Percentiles rank a stretch among this genome's conserved stretches.
These are phyloP conservation scores for Ambastaia sidthimunki DNA, from an alignment of 2,797 vertebrate genomes.

Conservation along the genomic window DNA sequence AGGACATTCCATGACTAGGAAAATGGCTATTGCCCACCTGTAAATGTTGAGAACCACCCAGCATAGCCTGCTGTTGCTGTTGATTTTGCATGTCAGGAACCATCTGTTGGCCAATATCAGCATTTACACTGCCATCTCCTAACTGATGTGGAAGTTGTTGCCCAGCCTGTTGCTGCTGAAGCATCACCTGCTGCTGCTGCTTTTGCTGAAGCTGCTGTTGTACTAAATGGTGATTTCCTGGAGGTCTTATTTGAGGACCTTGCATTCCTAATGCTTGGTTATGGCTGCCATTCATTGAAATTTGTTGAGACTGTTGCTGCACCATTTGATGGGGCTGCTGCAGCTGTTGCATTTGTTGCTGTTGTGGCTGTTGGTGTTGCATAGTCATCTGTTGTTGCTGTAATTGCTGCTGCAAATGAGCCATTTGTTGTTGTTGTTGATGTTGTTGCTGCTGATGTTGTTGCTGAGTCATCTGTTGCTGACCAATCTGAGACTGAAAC, in stretches of 20 bases:
- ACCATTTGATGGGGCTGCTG: constrained; percentile 77
- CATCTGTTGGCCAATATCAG: constrained; percentile 88
- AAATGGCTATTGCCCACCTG: constrained; percentile 95
- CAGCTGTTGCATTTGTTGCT: constrained; percentile 75
- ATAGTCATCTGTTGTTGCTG: constrained; percentile 51
- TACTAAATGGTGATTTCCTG: constrained; percentile 76
- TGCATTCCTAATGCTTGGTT: constrained; percentile 92
- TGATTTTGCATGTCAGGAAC: constrained; percentile 92
- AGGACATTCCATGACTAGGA: constrained; percentile 88
- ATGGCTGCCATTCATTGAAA: constrained; percentile 85
- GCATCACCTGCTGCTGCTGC: constrained; percentile 78
- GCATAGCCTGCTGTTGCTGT: constrained; percentile 85
- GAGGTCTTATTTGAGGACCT: constrained; percentile 88
- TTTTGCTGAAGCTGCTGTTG: constrained; percentile 80
- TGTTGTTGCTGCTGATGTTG: constrained; percentile 51
- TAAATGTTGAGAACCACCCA: constrained; percentile 86
- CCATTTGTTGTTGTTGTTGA: constrained; percentile 71
- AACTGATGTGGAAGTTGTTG: constrained; percentile 84
- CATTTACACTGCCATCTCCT: constrained; percentile 78
- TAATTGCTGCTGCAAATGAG: constrained; percentile 76
- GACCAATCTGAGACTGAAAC: constrained; percentile 83
- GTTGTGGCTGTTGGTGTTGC: constrained; percentile 58
- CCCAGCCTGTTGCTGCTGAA: constrained; percentile 74
- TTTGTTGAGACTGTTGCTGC: constrained; percentile 73
- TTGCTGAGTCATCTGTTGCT: constrained; percentile 83